These are phyloP conservation scores for Ageneiosus marmoratus DNA, from an alignment of 2,113 vertebrate species.

Conservation along the genomic window DNA sequence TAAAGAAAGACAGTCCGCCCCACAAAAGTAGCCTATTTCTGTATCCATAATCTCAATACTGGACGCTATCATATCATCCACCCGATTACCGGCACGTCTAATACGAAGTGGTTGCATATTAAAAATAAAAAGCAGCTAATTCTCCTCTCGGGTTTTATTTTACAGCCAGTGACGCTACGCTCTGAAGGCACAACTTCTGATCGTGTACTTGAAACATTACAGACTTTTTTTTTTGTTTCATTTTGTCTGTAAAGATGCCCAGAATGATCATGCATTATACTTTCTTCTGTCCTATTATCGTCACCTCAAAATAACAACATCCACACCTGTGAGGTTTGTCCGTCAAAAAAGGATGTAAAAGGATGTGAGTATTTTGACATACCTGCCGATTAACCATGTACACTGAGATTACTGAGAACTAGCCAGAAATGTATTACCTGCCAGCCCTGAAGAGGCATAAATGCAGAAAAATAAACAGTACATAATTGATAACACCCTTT, in stretches of 20 bases:
- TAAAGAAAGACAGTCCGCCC: background rate
- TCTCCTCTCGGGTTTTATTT: conserved; percentile 62
- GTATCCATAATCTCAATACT: background rate
- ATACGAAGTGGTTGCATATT: conserved; percentile 97
- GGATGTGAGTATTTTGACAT: background rate
- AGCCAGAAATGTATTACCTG: background rate
- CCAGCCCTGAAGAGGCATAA: background rate
- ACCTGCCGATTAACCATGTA: background rate
- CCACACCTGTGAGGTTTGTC: conserved; percentile 11
- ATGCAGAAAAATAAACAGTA: background rate
- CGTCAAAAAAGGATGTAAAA: conserved; percentile 4
- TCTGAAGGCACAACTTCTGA: conserved; percentile 99
- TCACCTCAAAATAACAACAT: background rate
- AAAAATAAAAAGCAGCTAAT: conserved; percentile 99
- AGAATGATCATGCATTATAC: background rate
- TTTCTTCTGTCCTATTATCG: conserved; percentile 6
- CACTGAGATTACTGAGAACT: background rate
- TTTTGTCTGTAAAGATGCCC: conserved; percentile 65
- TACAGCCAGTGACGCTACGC: conserved; percentile 93
- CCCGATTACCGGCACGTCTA: background rate
- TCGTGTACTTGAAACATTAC: conserved; percentile 88
- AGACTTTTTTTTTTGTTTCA: conserved; percentile 81
- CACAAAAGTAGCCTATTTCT: background rate
- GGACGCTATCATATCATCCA: background rate
- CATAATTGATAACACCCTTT: background rate